Evolutionary conservation across 1,140 invertebrate species (phyloP), one percentile per base, ranked within the genome.

Genomic region (Brachionus paranguensis): DNA sequence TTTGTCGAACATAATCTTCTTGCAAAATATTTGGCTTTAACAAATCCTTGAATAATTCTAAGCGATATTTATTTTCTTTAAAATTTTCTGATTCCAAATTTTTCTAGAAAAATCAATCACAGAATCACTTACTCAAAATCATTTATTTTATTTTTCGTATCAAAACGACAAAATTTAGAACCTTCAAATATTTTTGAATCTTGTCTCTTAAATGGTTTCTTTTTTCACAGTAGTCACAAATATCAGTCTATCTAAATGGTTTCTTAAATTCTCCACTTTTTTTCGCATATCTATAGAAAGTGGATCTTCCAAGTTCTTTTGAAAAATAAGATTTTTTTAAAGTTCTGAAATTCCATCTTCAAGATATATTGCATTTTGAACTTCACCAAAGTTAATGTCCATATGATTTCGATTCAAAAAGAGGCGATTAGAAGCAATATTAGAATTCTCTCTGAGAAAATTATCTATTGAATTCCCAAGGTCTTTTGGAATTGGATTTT

Each of bases 211-310:
- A 43, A 41, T 8, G 41, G 17, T 72, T 72, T 41, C 68, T 37
- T 72, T 72, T 45, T 72, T 72, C 68, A 72, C 68, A 72, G 37
- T 72, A 72, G 8, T 72, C 41, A 72, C 68, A 72, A 17, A 72
- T 72, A 10, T 72, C 68, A 17, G 68, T 72, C 37, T 0, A 41
- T 43, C 68, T 45, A 43, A 37, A 72, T 41, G 37, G 1, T 17
- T 72, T 72, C 41, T 72, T 72, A 43, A 72, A 72, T 20, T 72
- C 68, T 14, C 68, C 68, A 43, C 10, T 45, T 41, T 2, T 43
- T 41, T 72, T 72, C 7, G 10, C 37, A 43, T 72, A 72, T 43
- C 45, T 45, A 72, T 72, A 72, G 41, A 72, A 72, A 20, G 17
- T 45, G 7, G 41, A 72, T 72, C n/a, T 72, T 43, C 33, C 29